Evolutionary conservation across 2,888 invertebrate genomes (phyloP).

Genomic region (Drosophila tanythrix): DNA sequence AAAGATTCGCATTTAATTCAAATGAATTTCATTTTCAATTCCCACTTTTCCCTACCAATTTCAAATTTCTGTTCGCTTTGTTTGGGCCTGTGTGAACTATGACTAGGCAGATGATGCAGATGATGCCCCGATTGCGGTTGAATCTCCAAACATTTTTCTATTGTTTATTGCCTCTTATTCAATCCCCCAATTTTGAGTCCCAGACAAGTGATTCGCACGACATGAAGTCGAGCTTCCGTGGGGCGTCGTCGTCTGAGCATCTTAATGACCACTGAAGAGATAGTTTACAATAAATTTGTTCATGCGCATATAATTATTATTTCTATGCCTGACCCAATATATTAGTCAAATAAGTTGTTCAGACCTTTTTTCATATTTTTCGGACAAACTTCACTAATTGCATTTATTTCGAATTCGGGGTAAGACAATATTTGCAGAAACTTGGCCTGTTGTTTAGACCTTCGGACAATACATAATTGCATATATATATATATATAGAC

Average conservation of each 20-base stretch:
- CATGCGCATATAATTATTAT: conserved; percentile 62
- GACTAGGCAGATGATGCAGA: conserved; percentile 63
- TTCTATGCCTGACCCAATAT: conserved; percentile 68
- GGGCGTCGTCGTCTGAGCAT: conserved; percentile 50
- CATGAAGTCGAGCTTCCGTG: conserved; percentile 62
- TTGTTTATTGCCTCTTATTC: conserved; percentile 49
- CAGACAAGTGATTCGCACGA: conserved; percentile 49
- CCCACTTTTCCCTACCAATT: conserved; percentile 43
- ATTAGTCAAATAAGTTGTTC: conserved; percentile 41
- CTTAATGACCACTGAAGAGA: conserved; percentile 48
- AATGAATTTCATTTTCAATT: conserved; percentile 76
- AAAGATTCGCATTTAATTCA: conserved; percentile 80
- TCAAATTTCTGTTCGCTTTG: conserved; percentile 27
- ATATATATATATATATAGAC: conserved; percentile 7
- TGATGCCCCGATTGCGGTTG: conserved; percentile 30
- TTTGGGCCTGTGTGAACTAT: conserved; percentile 68
- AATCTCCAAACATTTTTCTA: conserved; percentile 38
- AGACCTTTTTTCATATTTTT: conserved; percentile 7
- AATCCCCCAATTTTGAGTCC: conserved; percentile 41
- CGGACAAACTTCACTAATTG: conserved; percentile 49
- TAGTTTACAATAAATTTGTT: conserved; percentile 54
- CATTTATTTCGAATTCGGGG: conserved; percentile 28
- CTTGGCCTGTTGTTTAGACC: conserved; percentile 38
- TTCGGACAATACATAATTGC: conserved; percentile 61
- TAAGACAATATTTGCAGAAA: conserved; percentile 42